These are phyloP conservation scores for Pedionomus torquatus DNA, from an alignment of 2,113 vertebrate species.

Conservation along the genomic window DNA sequence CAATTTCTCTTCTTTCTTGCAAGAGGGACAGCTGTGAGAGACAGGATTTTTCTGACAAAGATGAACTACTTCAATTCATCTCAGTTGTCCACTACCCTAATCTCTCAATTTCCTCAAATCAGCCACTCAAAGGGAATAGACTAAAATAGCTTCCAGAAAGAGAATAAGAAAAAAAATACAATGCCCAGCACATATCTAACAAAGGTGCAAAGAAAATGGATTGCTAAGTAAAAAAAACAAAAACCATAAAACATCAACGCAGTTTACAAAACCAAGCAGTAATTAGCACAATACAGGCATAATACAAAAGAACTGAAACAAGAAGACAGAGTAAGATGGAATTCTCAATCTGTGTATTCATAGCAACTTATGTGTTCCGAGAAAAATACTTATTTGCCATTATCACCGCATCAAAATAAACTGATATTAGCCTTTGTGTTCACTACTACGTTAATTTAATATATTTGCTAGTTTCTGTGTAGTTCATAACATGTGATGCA, in stretches of 20 bases:
- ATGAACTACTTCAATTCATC: constrained; percentile 31
- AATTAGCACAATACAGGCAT: background rate
- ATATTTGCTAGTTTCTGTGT: background rate
- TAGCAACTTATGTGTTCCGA: background rate
- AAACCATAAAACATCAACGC: background rate
- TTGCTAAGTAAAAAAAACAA: background rate
- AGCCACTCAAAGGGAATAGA: background rate
- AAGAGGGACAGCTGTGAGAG: background rate
- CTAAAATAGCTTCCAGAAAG: background rate
- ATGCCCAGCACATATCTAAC: background rate
- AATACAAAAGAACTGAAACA: background rate
- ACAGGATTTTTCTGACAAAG: constrained; percentile 7
- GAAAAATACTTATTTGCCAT: background rate
- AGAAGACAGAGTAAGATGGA: background rate
- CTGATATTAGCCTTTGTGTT: background rate
- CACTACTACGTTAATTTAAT: background rate
- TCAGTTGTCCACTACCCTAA: constrained; percentile 1
- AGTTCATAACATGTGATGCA: background rate
- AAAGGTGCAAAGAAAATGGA: background rate
- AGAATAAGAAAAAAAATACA: background rate
- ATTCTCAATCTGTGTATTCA: background rate
- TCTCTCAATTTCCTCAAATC: constrained; percentile 40
- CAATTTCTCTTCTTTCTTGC: background rate
- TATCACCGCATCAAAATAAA: background rate
- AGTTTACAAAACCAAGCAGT: background rate